Conservation (phyloP, 2,113 vertebrate species). For the Ceuthmochares aereus region DNA sequence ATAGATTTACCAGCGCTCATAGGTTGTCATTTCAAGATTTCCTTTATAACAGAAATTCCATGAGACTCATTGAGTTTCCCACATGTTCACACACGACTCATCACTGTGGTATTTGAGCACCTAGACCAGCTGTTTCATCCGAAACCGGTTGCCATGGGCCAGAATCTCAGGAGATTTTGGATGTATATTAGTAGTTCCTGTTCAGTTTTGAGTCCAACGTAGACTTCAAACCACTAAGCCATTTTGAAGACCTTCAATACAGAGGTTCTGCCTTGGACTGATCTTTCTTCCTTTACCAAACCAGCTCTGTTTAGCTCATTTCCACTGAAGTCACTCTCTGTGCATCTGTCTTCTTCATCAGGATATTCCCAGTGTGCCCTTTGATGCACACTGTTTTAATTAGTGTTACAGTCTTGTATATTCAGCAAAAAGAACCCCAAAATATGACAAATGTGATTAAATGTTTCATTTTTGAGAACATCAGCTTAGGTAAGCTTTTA, state of each 20-base stretch:
- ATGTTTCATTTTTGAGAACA: conserved; percentile 86
- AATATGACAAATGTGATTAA: conserved; percentile 91
- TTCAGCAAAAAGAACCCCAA: conserved; percentile 80
- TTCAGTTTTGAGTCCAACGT: background rate
- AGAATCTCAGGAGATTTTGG: conserved; percentile 19
- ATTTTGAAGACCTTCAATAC: background rate
- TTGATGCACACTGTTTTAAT: conserved; percentile 88
- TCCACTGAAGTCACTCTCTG: conserved; percentile 49
- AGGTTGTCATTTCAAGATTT: background rate
- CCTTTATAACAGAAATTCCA: conserved; percentile 1
- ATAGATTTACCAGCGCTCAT: background rate
- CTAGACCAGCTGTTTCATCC: conserved; percentile 24
- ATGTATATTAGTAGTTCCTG: background rate
- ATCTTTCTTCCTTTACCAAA: conserved; percentile 31
- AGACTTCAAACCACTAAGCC: background rate
- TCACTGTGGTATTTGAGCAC: background rate
- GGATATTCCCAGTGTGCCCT: conserved; percentile 61
- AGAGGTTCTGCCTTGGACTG: background rate
- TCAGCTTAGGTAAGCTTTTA: conserved; percentile 89
- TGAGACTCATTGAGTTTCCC: background rate
- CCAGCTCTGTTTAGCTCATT: conserved; percentile 49
- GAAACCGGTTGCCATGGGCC: background rate
- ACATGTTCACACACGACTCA: background rate
- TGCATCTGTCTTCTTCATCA: conserved; percentile 65
- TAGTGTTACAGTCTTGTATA: conserved; percentile 87